These are phyloP conservation scores for Nibea albiflora DNA, from an alignment of 2,113 vertebrate genomes.

Conservation along the genomic window DNA sequence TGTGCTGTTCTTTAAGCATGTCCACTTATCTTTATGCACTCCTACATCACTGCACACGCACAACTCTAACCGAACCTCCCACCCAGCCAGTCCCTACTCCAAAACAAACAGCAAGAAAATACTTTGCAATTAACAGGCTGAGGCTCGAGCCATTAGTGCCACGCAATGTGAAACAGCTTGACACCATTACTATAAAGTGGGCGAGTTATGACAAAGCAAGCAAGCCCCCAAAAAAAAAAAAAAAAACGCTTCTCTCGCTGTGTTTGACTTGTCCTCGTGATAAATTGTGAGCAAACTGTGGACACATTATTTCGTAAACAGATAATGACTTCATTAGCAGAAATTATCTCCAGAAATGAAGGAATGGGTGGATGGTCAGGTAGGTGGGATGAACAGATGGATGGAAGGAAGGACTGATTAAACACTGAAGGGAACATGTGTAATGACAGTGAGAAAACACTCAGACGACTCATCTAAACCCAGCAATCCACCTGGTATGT, in stretches of 20 bases:
- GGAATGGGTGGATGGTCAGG: neutral
- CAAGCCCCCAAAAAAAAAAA: neutral
- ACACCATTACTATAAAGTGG: conserved; percentile 17
- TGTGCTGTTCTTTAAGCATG: neutral
- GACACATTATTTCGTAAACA: neutral
- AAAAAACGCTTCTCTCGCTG: neutral
- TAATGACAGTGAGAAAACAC: neutral
- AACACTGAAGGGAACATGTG: neutral
- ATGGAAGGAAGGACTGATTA: neutral
- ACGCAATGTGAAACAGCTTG: conserved; percentile 50
- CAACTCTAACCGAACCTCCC: conserved; percentile 19
- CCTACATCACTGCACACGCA: neutral
- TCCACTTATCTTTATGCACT: neutral
- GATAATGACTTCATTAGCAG: neutral
- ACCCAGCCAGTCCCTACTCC: neutral
- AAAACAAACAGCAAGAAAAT: conserved; percentile 30
- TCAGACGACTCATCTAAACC: neutral
- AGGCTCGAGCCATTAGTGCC: conserved; percentile 6
- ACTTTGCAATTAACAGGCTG: conserved; percentile 35
- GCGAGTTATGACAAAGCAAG: conserved; percentile 20
- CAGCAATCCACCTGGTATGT: neutral
- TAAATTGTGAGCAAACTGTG: neutral
- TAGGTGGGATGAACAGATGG: neutral
- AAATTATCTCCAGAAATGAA: neutral
- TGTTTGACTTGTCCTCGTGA: neutral